Evolutionary conservation across 2,797 vertebrate species (phyloP).

Genomic region (Halcyon chelicuti): DNA sequence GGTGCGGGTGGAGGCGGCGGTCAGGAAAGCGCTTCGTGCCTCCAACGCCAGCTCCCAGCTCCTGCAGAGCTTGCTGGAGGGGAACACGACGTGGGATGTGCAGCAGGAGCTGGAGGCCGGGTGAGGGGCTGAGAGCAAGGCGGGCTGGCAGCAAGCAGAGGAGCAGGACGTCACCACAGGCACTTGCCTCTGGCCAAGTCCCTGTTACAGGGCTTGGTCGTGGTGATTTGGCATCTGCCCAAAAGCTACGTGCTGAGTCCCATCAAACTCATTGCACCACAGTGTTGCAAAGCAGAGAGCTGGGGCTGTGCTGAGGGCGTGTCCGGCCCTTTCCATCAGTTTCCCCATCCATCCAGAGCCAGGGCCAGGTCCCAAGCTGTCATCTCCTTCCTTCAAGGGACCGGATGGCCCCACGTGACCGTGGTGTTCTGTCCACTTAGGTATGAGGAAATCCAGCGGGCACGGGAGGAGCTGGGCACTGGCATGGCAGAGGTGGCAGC

Average conservation of each 20-base stretch:
- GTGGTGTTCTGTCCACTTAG: constrained; percentile 56
- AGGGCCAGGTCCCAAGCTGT: not conserved
- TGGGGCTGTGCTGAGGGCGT: rapidly evolving
- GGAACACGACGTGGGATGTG: constrained; percentile 65
- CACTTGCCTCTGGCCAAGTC: not conserved
- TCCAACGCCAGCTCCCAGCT: constrained; percentile 79
- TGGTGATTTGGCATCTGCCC: not conserved
- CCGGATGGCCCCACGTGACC: not conserved
- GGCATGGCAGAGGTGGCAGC: constrained; percentile 68
- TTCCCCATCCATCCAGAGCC: rapidly evolving
- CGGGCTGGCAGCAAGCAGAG: not conserved
- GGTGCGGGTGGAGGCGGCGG: constrained; percentile 71
- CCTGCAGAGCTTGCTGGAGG: constrained; percentile 80
- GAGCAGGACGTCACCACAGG: not conserved
- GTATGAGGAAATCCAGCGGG: constrained; percentile 81
- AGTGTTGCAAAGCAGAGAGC: not conserved
- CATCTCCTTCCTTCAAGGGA: not conserved
- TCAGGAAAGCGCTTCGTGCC: constrained; percentile 72
- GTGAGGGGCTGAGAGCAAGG: constrained; percentile 75
- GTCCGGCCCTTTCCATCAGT: not conserved
- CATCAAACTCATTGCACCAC: rapidly evolving
- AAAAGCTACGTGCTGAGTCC: rapidly evolving
- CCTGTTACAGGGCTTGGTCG: rapidly evolving
- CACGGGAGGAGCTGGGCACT: constrained; percentile 76
- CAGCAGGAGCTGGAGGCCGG: constrained; percentile 82